A percentile compares a stretch with the other conserved stretches of the same genome.
Evolutionary conservation across 1,140 invertebrate species (phyloP).

Genomic region (Drosophila tristis): DNA sequence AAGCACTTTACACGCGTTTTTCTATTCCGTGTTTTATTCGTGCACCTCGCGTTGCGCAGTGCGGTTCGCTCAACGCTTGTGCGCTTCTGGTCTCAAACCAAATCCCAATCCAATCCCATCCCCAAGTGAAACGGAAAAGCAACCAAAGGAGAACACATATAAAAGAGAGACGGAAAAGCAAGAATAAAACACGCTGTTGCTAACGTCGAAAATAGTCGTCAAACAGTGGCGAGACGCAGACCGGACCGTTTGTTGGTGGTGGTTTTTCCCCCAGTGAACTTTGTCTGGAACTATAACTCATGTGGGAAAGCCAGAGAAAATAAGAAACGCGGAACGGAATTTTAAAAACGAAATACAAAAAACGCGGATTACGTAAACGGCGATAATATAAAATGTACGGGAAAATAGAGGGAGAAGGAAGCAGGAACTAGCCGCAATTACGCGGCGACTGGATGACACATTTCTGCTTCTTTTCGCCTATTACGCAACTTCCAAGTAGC

Average conservation of each 20-base stretch:
- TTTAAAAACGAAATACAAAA: conserved; percentile 19
- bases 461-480: conserved; percentile 62
- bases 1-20: conserved; percentile 65
- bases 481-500: conserved; percentile 79
- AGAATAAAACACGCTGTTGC: conserved; percentile 61
- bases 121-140: conserved; percentile 46
- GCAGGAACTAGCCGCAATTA: conserved; percentile 62
- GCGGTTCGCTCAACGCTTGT: conserved; percentile 67
- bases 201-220: conserved; percentile 77
- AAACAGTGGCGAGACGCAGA: conserved; percentile 59
- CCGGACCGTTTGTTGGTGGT: conserved; percentile 40
- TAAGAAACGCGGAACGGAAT: conserved; percentile 18
- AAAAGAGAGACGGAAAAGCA: conserved; percentile 22
- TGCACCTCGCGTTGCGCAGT: conserved; percentile 63
- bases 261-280: conserved; percentile 67
- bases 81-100: conserved; percentile 26
- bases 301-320: conserved; percentile 46
- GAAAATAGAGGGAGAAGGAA: conserved; percentile 51
- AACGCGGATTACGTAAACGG: conserved; percentile 72
- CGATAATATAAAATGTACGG: conserved; percentile 16
- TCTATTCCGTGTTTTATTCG: conserved; percentile 70
- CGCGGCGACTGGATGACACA: conserved; percentile 66
- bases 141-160: conserved; percentile 57
- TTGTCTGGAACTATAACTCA: conserved; percentile 59
- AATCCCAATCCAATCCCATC: conserved; percentile 17